Evolutionary conservation across 2,888 invertebrate species (phyloP).

Genomic region (Pseudanteris insignis): DNA sequence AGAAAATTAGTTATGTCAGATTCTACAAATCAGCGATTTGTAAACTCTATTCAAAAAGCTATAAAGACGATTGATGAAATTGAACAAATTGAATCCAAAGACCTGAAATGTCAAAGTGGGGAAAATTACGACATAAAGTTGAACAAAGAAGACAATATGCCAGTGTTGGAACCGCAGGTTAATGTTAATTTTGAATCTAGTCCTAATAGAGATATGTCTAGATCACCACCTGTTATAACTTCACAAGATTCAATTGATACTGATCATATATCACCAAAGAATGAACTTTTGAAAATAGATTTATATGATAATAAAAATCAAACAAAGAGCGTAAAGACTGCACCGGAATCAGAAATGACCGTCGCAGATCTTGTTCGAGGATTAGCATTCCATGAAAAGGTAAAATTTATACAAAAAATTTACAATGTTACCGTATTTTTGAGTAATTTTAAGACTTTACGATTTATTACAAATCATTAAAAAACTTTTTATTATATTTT

Average conservation of each 20-base stretch:
- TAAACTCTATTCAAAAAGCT: conserved; percentile 22
- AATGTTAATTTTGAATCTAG: conserved; percentile 47
- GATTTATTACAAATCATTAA: too few relatives aligned
- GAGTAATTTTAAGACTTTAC: too few relatives aligned
- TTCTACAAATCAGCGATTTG: conserved; percentile 18
- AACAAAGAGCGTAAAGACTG: conserved; percentile 38
- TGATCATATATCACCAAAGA: conserved; percentile 18
- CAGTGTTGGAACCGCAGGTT: conserved; percentile 56
- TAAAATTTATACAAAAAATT: too few relatives aligned
- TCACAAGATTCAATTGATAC: conserved; percentile 49
- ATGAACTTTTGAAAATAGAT: conserved; percentile 41
- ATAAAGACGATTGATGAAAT: conserved; percentile 21
- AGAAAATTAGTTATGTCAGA: conserved; percentile 15
- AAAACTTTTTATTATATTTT: too few relatives aligned
- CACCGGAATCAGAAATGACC: conserved; percentile 52
- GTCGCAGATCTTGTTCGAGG: conserved; percentile 59
- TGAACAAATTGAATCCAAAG: conserved; percentile 43
- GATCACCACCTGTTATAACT: conserved; percentile 62
- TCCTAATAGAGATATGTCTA: conserved; percentile 56
- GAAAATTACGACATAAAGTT: conserved; percentile 1
- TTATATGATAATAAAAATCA: conserved; percentile 36
- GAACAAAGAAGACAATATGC: conserved; percentile 56
- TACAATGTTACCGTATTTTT: too few relatives aligned
- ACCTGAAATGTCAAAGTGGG: conserved; percentile 41
- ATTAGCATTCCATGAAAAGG: conserved; percentile 64